These are phyloP conservation scores for Pseudomyrmex gracilis DNA, from an alignment of 1,140 invertebrate genomes.

Conservation along the genomic window DNA sequence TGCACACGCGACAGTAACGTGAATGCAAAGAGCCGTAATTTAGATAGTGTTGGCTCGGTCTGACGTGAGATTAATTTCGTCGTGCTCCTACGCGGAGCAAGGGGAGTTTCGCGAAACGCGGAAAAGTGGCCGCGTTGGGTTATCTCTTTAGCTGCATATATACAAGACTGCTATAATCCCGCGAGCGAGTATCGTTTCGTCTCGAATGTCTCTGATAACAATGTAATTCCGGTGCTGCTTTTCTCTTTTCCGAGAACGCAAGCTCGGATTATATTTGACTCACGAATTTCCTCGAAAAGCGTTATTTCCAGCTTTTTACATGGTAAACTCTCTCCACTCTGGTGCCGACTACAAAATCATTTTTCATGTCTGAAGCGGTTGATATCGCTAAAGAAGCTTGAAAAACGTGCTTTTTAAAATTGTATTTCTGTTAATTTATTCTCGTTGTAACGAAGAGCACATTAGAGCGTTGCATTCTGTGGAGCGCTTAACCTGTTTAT, in stretches of 20 bases:
- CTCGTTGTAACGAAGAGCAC: too few species aligned
- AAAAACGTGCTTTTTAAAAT: background rate
- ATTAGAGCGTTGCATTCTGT: too few species aligned
- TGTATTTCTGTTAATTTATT: background rate
- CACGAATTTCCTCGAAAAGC: slow-evolving; percentile 28
- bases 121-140: slow-evolving; percentile 25
- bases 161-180: slow-evolving; percentile 28
- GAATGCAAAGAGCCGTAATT: background rate
- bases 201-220: slow-evolving; percentile 47
- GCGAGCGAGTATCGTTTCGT: slow-evolving; percentile 35
- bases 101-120: background rate
- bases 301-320: slow-evolving; percentile 15
- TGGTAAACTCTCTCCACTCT: slow-evolving; percentile 2
- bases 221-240: slow-evolving; percentile 36
- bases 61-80: slow-evolving; percentile 38
- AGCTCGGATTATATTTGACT: slow-evolving; percentile 39
- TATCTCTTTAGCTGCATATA: slow-evolving; percentile 35
- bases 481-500: too few species aligned
- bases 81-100: slow-evolving; percentile 3
- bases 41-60: background rate
- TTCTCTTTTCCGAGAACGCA: background rate
- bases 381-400: background rate
- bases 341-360: slow-evolving; percentile 28
- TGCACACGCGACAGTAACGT: background rate
- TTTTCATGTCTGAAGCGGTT: background rate